phyloP scores from a whole-genome alignment of 1,140 invertebrate species.

The Drosophila orena region DNA sequence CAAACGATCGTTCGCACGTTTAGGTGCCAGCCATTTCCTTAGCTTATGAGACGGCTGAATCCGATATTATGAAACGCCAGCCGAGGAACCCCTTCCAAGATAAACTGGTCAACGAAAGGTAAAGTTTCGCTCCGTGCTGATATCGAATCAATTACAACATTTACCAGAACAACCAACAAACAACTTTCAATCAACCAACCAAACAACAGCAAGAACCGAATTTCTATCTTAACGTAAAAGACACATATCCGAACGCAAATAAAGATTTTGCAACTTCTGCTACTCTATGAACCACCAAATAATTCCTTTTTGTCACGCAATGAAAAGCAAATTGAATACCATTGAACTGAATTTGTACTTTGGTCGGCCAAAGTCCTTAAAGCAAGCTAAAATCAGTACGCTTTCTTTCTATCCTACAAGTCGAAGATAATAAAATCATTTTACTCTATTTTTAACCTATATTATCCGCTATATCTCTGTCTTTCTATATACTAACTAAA shows the following conservation, averaged over 20 bases:
- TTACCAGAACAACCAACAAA: conserved; percentile 32
- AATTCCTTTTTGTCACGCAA: conserved; percentile 48
- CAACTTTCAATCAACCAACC: conserved; percentile 17
- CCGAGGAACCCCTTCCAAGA: conserved; percentile 98
- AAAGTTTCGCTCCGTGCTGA: conserved; percentile 85
- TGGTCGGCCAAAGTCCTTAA: conserved; percentile 50
- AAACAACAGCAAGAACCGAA: conserved; percentile 44
- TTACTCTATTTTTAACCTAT: conserved; percentile 51
- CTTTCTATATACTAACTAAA: conserved; percentile 64
- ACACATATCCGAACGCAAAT: conserved; percentile 62
- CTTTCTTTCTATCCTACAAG: conserved; percentile 46
- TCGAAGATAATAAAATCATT: conserved; percentile 56
- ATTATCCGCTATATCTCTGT: conserved; percentile 61
- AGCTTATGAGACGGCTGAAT: conserved; percentile 99
- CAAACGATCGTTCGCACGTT: conserved; percentile 52
- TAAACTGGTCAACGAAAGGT: conserved; percentile 99
- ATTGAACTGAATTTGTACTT: conserved; percentile 28
- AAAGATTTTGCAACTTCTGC: conserved; percentile 36
- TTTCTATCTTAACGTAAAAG: conserved; percentile 26
- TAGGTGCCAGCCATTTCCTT: conserved; percentile 99
- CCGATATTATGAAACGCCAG: conserved; percentile 99
- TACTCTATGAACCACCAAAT: conserved; percentile 38
- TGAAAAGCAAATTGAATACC: conserved; percentile 55
- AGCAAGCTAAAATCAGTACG: conserved; percentile 54
- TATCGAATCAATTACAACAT: conserved; percentile 46